phyloP scores from a whole-genome alignment of 2,888 invertebrate genomes.

The Drosophila mimica region DNA sequence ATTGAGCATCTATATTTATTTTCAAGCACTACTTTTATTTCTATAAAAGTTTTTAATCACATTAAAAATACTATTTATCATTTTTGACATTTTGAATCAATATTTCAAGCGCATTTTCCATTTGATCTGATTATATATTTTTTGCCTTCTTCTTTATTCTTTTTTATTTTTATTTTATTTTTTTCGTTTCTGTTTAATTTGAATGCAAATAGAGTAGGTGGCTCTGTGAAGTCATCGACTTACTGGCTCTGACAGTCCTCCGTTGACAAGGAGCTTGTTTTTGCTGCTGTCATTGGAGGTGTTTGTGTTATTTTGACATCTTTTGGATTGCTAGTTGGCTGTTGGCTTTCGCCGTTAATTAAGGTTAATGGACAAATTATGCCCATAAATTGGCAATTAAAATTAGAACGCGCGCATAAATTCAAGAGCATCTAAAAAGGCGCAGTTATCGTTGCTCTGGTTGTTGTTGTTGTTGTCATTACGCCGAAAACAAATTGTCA shows the following conservation, averaged over 20 bases:
- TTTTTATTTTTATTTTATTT: background rate
- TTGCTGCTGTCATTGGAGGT: slow-evolving; percentile 54
- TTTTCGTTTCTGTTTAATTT: slow-evolving; percentile 48
- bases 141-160: background rate
- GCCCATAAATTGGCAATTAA: slow-evolving; percentile 81
- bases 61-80: fast-evolving
- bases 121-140: background rate
- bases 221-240: slow-evolving; percentile 36
- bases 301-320: slow-evolving; percentile 79
- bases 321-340: slow-evolving; percentile 47
- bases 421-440: slow-evolving; percentile 60
- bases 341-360: slow-evolving; percentile 77
- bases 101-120: slow-evolving; percentile 16
- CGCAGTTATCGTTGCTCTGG: slow-evolving; percentile 28
- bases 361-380: slow-evolving; percentile 81
- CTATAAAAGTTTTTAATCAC: background rate
- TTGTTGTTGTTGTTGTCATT: slow-evolving; percentile 40
- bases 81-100: background rate
- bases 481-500: slow-evolving; percentile 69
- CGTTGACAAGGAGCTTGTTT: slow-evolving; percentile 16
- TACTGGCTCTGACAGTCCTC: slow-evolving; percentile 32
- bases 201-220: slow-evolving; percentile 67
- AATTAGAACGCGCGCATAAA: slow-evolving; percentile 79
- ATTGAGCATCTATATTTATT: background rate
- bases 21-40: background rate